A percentile compares a stretch with the other conserved stretches of the same genome.
Evolutionary conservation across 2,797 vertebrate genomes (phyloP).

Genomic region (Rhabdomys pumilio): DNA sequence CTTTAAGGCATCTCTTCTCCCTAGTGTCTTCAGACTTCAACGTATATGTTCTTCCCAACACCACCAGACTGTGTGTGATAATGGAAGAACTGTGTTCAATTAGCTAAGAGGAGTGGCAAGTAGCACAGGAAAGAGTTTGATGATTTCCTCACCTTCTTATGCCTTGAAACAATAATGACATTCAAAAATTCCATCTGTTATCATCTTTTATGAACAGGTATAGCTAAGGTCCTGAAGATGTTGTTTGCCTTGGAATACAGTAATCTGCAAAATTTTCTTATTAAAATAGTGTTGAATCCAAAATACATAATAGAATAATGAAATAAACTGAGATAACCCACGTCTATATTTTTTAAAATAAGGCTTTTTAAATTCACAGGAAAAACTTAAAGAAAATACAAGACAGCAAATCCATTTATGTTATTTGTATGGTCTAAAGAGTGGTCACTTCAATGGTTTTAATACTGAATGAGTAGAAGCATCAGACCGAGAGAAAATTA

Average conservation of each 20-base stretch:
- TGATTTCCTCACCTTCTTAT: not conserved
- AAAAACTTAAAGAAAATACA: not conserved
- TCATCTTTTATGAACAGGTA: not conserved
- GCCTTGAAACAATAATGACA: not conserved
- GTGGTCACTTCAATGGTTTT: not conserved
- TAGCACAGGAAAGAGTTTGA: not conserved
- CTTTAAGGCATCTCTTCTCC: not conserved
- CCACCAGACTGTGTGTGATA: not conserved
- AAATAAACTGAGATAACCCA: not conserved
- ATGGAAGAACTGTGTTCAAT: not conserved
- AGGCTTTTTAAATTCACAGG: not conserved
- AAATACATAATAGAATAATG: not conserved
- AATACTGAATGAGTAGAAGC: not conserved
- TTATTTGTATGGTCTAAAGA: not conserved
- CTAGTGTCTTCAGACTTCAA: not conserved
- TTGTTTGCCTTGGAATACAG: not conserved
- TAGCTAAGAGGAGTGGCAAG: not conserved
- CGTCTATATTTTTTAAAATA: not conserved
- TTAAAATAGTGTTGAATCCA: not conserved
- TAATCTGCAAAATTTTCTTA: not conserved
- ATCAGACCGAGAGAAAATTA: not conserved
- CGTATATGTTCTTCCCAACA: not conserved
- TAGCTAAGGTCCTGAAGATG: not conserved
- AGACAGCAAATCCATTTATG: not conserved
- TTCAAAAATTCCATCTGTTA: not conserved